Conservation (phyloP, 1,140 invertebrate genomes). For the Manduca sexta region DNA sequence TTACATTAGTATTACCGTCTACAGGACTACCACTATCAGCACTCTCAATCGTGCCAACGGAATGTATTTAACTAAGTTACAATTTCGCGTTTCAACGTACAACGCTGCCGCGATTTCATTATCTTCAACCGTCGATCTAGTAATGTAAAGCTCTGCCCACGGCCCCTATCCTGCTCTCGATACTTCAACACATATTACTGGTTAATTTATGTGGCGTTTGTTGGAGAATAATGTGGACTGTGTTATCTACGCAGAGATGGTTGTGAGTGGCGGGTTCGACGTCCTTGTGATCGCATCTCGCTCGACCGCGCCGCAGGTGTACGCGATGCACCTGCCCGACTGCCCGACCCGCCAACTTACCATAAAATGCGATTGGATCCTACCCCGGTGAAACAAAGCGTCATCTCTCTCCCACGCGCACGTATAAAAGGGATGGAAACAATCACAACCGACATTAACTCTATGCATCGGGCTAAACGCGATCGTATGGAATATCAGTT, state of each 20-base stretch:
- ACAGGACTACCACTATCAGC: background rate
- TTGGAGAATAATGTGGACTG: conserved; percentile 42
- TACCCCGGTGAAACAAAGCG: conserved; percentile 47
- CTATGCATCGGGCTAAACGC: conserved; percentile 53
- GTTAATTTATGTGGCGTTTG: conserved; percentile 55
- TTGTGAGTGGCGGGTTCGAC: conserved; percentile 28
- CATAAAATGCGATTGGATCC: conserved; percentile 57
- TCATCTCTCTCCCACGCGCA: conserved; percentile 34
- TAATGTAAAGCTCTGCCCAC: conserved; percentile 23
- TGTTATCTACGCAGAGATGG: conserved; percentile 44
- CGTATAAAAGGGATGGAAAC: conserved; percentile 28
- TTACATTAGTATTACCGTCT: conserved; percentile 2
- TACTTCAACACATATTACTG: conserved; percentile 46
- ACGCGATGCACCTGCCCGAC: conserved; percentile 59
- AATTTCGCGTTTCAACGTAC: conserved; percentile 12
- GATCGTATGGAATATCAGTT: conserved; percentile 65
- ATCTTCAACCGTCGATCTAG: conserved; percentile 24
- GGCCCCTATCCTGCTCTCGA: conserved; percentile 24
- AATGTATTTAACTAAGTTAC: conserved; percentile 8
- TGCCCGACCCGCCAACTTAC: conserved; percentile 54
- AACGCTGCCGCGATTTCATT: conserved; percentile 18
- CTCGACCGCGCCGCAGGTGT: conserved; percentile 51
- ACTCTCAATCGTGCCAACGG: background rate
- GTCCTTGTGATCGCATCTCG: conserved; percentile 40
- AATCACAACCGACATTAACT: conserved; percentile 66